Base-by-base conservation (phyloP, 2,888 invertebrate genomes). In the Saturnia pavonia region DNA sequence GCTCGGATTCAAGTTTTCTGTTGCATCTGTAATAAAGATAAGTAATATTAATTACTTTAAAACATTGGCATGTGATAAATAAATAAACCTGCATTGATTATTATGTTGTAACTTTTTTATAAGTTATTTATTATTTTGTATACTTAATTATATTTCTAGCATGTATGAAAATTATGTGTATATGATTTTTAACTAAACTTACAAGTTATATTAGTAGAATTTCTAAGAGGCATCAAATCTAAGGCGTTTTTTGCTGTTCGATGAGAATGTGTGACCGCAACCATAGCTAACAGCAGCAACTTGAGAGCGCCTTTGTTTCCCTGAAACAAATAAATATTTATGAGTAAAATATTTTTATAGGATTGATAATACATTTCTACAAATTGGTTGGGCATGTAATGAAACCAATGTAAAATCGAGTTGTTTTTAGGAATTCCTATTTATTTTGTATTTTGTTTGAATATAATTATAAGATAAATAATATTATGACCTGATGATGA, bases 1-100 rank as follows among this genome's bases (percentile, higher is more conserved):
- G 71, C 83, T 86, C 12, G 83, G 81, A 68, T 82, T 82, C 67
- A 76, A 72, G 34, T 80, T 83, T 68, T 86, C 85, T 40, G 77
- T 76, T 66, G 80, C 80, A 82, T 89, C 92, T 92, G 90, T 27
- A 90, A 89, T 73, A 25, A 57, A 57, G 8, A 19, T 2, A 3
- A 45, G 43, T 22, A 25, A 25, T 12, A 57, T 25, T 22, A 25
- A 22, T 22, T 22, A 22, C 1, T 22, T 22, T 54, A 9, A 54
- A 11, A 54, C 22, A n/a, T 22, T 54, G 1, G n/a, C 54, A 22
- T 54, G 11, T 11, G 1, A 54, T 54, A 54, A 22, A 54, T 2
- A n/a, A 8, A 11, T 22, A 8, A 54, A 8, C 1, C n/a, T 54
- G 11, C 22, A 54, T n/a, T 22, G 22, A 54, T 54, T 54, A 11